phyloP scores from a whole-genome alignment of 2,797 vertebrate species.

The Alosa sapidissima region DNA sequence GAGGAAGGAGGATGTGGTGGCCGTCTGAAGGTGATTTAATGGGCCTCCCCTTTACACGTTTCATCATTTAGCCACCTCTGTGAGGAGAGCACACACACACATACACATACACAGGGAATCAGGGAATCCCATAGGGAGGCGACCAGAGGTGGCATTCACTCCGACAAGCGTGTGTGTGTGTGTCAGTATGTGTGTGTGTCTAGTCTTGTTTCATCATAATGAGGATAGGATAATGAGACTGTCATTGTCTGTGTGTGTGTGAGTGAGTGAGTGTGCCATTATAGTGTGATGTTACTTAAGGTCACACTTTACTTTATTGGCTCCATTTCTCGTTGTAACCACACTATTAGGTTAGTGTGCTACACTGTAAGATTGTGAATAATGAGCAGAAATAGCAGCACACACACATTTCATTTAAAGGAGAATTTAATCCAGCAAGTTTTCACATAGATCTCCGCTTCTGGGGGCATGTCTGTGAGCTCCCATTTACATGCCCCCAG shows the following conservation, averaged over 20 bases:
- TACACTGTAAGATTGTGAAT: neutral
- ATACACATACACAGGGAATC: too few relatives aligned
- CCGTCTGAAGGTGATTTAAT: conserved; percentile 29
- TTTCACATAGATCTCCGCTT: too few relatives aligned
- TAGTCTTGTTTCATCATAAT: neutral
- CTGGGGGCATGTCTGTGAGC: too few relatives aligned
- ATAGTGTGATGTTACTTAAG: neutral
- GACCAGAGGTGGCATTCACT: neutral
- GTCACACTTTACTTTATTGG: neutral
- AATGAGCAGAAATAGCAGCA: neutral
- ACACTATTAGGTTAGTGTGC: neutral
- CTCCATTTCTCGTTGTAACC: neutral
- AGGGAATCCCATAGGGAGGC: neutral
- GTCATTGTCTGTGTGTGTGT: conserved; percentile 33
- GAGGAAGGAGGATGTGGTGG: conserved; percentile 3
- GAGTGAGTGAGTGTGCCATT: conserved; percentile 24
- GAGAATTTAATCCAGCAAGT: too few relatives aligned
- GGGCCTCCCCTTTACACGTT: conserved; percentile 18
- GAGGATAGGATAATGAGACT: conserved; percentile 29
- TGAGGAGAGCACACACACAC: neutral
- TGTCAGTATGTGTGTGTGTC: neutral
- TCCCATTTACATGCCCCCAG: too few relatives aligned
- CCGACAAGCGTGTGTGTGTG: neutral
- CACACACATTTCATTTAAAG: neutral
- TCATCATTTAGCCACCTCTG: neutral